phyloP scores from a whole-genome alignment of 2,888 invertebrate species.

The Torymus tubicola region DNA sequence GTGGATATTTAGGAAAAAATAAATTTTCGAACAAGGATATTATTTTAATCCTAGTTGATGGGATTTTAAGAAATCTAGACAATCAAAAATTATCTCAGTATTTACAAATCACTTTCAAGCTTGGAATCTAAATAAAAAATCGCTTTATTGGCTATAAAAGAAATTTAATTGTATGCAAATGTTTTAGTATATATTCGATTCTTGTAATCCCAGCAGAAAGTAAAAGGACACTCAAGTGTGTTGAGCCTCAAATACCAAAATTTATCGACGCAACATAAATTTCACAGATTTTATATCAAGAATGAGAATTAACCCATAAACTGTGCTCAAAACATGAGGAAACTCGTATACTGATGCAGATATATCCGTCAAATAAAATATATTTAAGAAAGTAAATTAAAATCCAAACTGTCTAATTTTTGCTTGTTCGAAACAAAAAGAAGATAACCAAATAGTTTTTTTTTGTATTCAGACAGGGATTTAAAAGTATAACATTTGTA shows the following conservation, averaged over 20 bases:
- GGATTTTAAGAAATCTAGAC: conserved; percentile 20
- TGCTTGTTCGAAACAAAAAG: too few species aligned
- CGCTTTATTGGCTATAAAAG: conserved; percentile 22
- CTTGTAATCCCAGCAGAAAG: conserved; percentile 34
- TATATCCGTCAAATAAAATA: conserved; percentile 24
- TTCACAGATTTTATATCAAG: conserved; percentile 41
- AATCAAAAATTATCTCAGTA: conserved; percentile 24
- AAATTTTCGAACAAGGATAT: conserved; percentile 13
- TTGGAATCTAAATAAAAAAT: conserved; percentile 16
- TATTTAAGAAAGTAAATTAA: conserved; percentile 41
- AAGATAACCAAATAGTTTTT: too few species aligned
- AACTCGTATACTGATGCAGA: conserved; percentile 24
- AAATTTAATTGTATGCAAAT: conserved; percentile 55
- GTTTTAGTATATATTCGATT: conserved; percentile 34
- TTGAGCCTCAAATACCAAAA: conserved; percentile 16
- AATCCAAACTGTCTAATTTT: background rate
- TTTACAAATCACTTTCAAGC: conserved; percentile 8
- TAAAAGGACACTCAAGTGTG: conserved; percentile 31
- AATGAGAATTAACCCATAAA: conserved; percentile 48
- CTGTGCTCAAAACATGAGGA: conserved; percentile 33
- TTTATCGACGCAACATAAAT: conserved; percentile 44
- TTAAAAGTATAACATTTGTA: too few species aligned
- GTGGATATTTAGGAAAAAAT: conserved; percentile 19
- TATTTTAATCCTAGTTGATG: conserved; percentile 35
- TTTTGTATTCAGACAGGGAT: too few species aligned